A percentile compares a stretch with the other conserved stretches of the same genome.
These are phyloP conservation scores for Psittacula cyanocephala DNA, from an alignment of 2,113 vertebrate species.

Conservation along the genomic window DNA sequence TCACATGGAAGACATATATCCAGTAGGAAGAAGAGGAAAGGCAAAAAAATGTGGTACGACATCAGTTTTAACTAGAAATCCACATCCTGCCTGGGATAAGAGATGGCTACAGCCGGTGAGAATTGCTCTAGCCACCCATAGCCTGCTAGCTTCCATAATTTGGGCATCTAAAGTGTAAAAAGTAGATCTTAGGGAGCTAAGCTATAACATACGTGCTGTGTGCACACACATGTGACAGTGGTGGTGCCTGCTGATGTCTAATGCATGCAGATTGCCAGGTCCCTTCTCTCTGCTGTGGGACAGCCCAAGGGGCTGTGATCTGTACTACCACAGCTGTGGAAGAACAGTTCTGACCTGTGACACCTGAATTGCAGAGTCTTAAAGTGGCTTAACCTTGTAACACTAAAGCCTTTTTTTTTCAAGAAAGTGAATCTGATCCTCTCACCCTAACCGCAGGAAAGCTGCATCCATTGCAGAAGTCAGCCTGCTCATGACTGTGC, in stretches of 20 bases:
- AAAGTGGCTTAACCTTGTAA: not conserved
- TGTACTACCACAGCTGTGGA: not conserved
- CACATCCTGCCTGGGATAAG: not conserved
- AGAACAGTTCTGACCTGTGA: not conserved
- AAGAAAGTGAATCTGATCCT: not conserved
- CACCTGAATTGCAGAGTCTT: not conserved
- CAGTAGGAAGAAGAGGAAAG: not conserved
- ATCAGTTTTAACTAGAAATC: not conserved
- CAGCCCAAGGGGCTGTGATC: not conserved
- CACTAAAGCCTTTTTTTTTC: not conserved
- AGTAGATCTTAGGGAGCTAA: not conserved
- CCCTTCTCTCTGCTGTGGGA: not conserved
- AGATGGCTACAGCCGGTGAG: not conserved
- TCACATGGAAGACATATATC: not conserved
- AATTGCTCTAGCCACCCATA: not conserved
- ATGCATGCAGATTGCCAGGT: not conserved
- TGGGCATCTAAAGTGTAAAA: not conserved
- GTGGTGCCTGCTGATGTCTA: not conserved
- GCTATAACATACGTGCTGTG: not conserved
- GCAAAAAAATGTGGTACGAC: not conserved
- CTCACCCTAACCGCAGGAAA: not conserved
- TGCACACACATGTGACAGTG: accelerated
- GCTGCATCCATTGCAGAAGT: not conserved
- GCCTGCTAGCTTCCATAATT: not conserved
- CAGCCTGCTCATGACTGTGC: not conserved